Evolutionary conservation across 1,140 invertebrate genomes (phyloP).

Genomic region (Teleogryllus occipitalis): DNA sequence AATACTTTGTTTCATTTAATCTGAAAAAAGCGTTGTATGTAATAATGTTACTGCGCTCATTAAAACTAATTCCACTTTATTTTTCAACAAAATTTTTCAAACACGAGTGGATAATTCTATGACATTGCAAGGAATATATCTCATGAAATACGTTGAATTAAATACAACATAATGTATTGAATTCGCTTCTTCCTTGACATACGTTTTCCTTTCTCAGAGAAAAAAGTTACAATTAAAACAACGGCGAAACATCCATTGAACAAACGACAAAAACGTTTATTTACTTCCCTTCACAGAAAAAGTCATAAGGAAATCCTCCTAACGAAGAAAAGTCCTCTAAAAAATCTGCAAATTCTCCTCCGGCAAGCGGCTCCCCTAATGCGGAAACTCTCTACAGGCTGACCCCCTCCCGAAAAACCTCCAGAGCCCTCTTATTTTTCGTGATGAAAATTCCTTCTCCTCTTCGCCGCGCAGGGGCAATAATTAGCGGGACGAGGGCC

Average conservation of each 20-base stretch:
- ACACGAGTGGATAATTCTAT: too few species aligned
- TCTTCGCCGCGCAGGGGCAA: background rate
- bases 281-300: background rate
- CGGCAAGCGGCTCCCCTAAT: background rate
- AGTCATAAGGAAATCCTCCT: conserved; percentile 1
- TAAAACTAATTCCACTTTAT: too few species aligned
- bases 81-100: too few species aligned
- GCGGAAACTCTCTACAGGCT: background rate
- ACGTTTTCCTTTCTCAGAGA: too few species aligned
- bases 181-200: too few species aligned
- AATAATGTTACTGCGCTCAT: too few species aligned
- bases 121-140: too few species aligned
- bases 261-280: background rate
- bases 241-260: background rate
- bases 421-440: conserved; percentile 1
- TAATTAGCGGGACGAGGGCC: background rate
- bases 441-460: conserved; percentile 1
- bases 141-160: too few species aligned
- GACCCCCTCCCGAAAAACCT: conserved; percentile 2
- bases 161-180: too few species aligned
- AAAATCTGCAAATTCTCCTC: background rate
- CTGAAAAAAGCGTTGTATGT: too few species aligned
- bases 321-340: conserved; percentile 4
- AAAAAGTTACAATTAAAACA: background rate
- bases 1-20: too few species aligned